These are phyloP conservation scores for Macrocentrus cingulum DNA, from an alignment of 1,140 invertebrate species.

Conservation along the genomic window DNA sequence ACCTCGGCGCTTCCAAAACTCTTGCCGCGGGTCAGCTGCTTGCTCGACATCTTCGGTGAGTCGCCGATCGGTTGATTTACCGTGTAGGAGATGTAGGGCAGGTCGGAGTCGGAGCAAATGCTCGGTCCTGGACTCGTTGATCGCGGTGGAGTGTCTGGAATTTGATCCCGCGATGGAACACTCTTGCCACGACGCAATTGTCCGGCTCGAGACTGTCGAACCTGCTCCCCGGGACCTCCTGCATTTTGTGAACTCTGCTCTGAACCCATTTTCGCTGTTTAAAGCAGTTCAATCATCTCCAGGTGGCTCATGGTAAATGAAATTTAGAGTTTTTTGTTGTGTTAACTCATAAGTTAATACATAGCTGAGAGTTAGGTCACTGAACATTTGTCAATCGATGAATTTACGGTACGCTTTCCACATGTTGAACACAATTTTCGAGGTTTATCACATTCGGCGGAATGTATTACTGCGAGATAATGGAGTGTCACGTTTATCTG, in stretches of 20 bases:
- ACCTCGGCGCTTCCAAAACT: constrained; percentile 46
- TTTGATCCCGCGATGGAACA: constrained; percentile 57
- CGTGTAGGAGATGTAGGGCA: constrained; percentile 93
- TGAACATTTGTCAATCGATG: no score
- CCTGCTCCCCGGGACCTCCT: constrained; percentile 39
- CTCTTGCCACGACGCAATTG: constrained; percentile 62
- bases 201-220: constrained; percentile 37
- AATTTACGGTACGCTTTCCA: no score
- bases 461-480: no score
- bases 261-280: constrained; percentile 59
- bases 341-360: no score
- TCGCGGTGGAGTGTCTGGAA: constrained; percentile 63
- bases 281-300: not conserved
- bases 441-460: no score
- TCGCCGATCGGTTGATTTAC: constrained; percentile 89
- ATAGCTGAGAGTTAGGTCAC: no score
- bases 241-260: constrained; percentile 65
- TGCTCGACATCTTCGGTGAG: constrained; percentile 74
- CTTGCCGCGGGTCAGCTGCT: constrained; percentile 58
- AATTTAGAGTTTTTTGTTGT: no score
- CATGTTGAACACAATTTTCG: no score
- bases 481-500: no score
- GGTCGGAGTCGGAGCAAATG: constrained; percentile 84
- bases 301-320: no score
- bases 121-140: constrained; percentile 81